phyloP scores from a whole-genome alignment of 2,113 vertebrate species.

The Oostethus manadensis region DNA sequence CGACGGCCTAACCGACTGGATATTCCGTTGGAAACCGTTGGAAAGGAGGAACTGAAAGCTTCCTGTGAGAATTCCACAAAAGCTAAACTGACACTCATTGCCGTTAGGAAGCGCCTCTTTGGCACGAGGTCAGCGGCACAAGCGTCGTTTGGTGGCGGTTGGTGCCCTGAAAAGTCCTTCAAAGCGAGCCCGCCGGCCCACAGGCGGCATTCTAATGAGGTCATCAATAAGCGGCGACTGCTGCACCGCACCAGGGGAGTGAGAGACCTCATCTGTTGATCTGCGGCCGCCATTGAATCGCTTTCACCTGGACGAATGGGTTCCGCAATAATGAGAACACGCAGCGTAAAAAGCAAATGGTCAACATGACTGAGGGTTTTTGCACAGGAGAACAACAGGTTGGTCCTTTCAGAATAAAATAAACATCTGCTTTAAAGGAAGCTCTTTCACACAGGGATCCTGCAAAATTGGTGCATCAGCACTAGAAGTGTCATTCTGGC shows the following conservation, averaged over 20 bases:
- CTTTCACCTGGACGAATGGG: constrained; percentile 56
- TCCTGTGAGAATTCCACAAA: neutral
- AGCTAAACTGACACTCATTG: neutral
- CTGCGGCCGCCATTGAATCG: constrained; percentile 49
- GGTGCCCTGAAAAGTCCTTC: constrained; percentile 62
- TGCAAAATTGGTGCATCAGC: no score
- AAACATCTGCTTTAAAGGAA: no score
- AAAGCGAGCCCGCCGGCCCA: constrained; percentile 58
- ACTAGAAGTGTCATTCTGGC: no score
- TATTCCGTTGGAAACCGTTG: no score
- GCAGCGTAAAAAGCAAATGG: constrained; percentile 8
- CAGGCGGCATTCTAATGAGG: constrained; percentile 84
- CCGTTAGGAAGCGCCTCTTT: constrained; percentile 51
- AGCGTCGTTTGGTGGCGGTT: constrained; percentile 51
- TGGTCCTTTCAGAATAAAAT: no score
- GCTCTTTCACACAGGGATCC: no score
- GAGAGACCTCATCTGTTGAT: constrained; percentile 79
- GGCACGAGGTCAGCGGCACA: constrained; percentile 40
- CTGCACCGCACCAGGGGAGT: constrained; percentile 78
- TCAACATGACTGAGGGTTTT: constrained; percentile 13
- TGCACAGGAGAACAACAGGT: neutral
- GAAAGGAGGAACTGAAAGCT: no score
- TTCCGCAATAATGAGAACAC: constrained; percentile 51
- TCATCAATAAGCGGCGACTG: constrained; percentile 90
- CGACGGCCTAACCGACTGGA: no score